Conservation (phyloP, 1,140 invertebrate species). For the Eubasilissa regina region DNA sequence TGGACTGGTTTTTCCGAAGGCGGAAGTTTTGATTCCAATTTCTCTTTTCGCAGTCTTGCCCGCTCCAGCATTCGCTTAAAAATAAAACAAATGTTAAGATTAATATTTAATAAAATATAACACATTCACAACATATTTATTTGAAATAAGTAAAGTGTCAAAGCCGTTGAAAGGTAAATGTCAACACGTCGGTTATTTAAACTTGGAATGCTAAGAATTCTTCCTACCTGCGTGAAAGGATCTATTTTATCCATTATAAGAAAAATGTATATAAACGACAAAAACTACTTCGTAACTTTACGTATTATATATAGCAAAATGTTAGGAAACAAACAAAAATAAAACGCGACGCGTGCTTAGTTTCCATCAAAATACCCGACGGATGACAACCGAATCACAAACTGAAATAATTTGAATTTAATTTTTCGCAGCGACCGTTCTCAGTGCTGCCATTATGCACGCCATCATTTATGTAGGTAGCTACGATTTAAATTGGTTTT, state of each 20-base stretch:
- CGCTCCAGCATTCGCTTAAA: slow-evolving; percentile 71
- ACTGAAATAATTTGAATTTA: slow-evolving; percentile 49
- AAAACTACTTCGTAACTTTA: neutral
- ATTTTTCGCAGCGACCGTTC: slow-evolving; percentile 22
- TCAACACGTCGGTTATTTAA: slow-evolving; percentile 30
- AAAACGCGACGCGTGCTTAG: slow-evolving; percentile 10
- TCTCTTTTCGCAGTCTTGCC: slow-evolving; percentile 69
- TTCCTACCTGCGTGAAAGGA: slow-evolving; percentile 69
- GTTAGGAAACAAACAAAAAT: slow-evolving; percentile 12
- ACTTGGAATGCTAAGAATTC: slow-evolving; percentile 11
- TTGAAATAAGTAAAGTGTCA: slow-evolving; percentile 45
- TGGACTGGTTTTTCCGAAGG: slow-evolving; percentile 62
- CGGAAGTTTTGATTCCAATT: slow-evolving; percentile 70
- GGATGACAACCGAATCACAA: slow-evolving; percentile 40
- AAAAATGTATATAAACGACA: neutral
- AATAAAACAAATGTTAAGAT: slow-evolving; percentile 54
- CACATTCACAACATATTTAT: slow-evolving; percentile 41
- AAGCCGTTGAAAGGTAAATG: slow-evolving; percentile 43
- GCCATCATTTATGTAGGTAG: neutral
- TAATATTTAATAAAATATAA: no score
- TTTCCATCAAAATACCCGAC: slow-evolving; percentile 4
- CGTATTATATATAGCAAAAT: neutral
- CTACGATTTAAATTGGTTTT: no score
- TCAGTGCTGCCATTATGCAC: slow-evolving; percentile 11
- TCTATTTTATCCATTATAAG: slow-evolving; percentile 66